Evolutionary conservation across 2,113 vertebrate genomes (phyloP).

Genomic region (Chauna torquata): DNA sequence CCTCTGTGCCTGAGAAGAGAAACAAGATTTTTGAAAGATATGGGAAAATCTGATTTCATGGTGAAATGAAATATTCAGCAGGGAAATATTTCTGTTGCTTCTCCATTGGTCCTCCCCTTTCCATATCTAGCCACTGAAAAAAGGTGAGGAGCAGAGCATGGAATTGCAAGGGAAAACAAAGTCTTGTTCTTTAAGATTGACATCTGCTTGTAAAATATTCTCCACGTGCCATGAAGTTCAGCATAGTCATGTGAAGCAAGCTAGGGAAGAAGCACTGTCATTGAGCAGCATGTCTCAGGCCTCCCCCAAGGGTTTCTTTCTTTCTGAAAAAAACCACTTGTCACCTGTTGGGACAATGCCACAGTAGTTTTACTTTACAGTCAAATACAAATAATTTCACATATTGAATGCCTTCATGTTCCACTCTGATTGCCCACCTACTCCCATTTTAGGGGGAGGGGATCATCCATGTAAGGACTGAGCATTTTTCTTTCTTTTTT

Average conservation of each 20-base stretch:
- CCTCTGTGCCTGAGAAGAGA: not conserved
- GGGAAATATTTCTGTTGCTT: not conserved
- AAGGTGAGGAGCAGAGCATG: not conserved
- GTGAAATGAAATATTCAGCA: not conserved
- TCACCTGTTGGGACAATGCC: accelerated
- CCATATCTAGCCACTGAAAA: not conserved
- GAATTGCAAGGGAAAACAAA: not conserved
- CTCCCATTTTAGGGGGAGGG: not conserved
- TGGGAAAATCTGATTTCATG: not conserved
- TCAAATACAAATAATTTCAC: not conserved
- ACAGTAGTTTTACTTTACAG: not conserved
- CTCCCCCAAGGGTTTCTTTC: not conserved
- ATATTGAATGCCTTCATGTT: not conserved
- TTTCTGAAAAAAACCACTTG: not conserved
- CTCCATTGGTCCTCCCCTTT: not conserved
- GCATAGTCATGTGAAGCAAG: not conserved
- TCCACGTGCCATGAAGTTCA: not conserved
- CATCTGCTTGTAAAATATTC: not conserved
- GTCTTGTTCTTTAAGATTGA: not conserved
- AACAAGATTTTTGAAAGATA: not conserved
- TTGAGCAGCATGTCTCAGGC: accelerated
- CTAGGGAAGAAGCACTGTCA: not conserved
- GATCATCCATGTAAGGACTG: not conserved
- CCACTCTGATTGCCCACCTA: not conserved
- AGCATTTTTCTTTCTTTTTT: not conserved